Base-by-base conservation (phyloP, 1,140 invertebrate genomes). In the Eumaeus atala region DNA sequence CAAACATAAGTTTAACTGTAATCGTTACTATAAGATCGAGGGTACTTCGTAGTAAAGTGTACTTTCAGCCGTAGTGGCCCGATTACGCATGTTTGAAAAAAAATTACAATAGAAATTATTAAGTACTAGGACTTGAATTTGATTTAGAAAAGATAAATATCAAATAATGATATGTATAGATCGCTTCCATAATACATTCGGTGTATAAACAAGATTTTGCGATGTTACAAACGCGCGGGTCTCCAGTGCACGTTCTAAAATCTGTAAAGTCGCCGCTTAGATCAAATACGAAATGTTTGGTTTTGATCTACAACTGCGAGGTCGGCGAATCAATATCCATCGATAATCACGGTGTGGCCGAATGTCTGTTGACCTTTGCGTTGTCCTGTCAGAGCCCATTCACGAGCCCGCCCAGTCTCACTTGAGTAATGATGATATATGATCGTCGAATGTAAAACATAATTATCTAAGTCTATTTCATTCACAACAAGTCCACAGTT, bases 401-500 rank as follows among this genome's bases (percentile, higher is more conserved):
- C 38, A 12, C 10, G n/a, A 11, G n/a, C 40, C 16, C 40, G 12
- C 1, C 40, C 16, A 14, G 16, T 14, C 1, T n/a, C n/a, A n/a
- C n/a, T 9, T 44, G 40, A 44, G 17, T 16, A 16, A 44, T 44
- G 40, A 16, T 17, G 40, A 9, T 44, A 14, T 44, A 44, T 44
- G 14, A 1, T 12, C 21, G 21, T 6, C 6, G 21, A 6, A 28
- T 28, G 21, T 28, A 28, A 28, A 28, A 3, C 10, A 17, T 44
- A 44, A 44, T 44, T 44, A 44, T 2, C 12, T 44, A 17, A 9
- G 14, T 7, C 40, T 44, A 44, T 44, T 28, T 44, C 40, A 40
- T 40, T 28, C 21, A 28, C n/a, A n/a, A n/a, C n/a, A n/a, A 3
- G 21, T 28, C 2, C 21, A 28, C 21, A 28, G 21, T 28, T 28